Conservation (phyloP, 1,140 invertebrate genomes). For the Trinorchestia longiramus region DNA sequence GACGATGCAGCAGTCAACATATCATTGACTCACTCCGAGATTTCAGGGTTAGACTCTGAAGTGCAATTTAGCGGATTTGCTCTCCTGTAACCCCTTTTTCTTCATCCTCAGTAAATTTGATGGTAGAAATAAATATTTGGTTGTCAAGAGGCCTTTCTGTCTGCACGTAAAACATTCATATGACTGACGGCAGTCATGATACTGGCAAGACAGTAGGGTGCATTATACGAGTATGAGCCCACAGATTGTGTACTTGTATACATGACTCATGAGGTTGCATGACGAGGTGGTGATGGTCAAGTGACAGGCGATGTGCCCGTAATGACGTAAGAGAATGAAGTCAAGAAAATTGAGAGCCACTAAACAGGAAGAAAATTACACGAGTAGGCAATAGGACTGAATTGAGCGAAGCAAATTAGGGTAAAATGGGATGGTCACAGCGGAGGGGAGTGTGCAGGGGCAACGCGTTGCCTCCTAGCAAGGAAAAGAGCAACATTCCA, state of each 20-base stretch:
- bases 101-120: no score
- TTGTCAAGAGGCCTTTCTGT: no score
- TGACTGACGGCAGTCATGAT: no score
- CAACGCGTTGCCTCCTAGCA: background rate
- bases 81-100: no score
- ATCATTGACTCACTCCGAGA: no score
- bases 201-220: no score
- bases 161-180: no score
- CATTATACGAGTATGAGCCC: background rate
- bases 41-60: no score
- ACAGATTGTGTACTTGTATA: background rate
- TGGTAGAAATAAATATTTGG: no score
- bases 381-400: background rate
- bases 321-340: background rate
- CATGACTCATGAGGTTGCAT: background rate
- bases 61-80: no score
- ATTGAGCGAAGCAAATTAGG: background rate
- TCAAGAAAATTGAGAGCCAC: background rate
- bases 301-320: background rate
- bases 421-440: background rate
- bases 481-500: conserved; percentile 34
- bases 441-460: background rate
- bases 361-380: no score
- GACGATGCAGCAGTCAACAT: no score
- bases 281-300: background rate